Evolutionary conservation across 2,888 invertebrate genomes (phyloP), one percentile per base, ranked within the genome.

Genomic region (Acleris literana): DNA sequence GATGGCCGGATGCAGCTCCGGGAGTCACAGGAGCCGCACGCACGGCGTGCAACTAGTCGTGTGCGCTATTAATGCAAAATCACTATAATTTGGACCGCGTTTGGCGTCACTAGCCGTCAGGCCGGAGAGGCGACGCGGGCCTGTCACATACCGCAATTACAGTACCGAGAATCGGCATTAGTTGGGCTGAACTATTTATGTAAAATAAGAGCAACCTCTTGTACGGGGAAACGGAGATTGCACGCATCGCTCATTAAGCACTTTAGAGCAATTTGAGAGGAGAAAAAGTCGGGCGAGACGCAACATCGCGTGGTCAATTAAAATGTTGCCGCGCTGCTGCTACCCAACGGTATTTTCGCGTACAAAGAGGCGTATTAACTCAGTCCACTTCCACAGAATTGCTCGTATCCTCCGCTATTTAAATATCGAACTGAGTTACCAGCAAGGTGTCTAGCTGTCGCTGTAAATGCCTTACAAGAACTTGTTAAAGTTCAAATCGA

Each of bases 211-310:
- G 84, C 87, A 77, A 85, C 82, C 82, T 86, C 86, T 81, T 81
- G 87, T 92, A 92, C 90, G 89, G 89, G 90, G 92, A 92, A 92
- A 90, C 89, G 84, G 81, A 88, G 85, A 91, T 90, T 86, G 92
- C 92, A 92, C 92, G 92, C 92, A 92, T 91, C 91, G 82, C 91
- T 91, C 90, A 92, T 92, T 92, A 92, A 92, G 92, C 89, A 92
- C 92, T 92, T 92, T 89, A 90, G 88, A 91, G 90, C 90, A 92
- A 92, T 92, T 92, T 92, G 90, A 86, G 85, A 78, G 80, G 81
- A 90, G 90, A 92, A 92, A 92, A 92, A 92, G 88, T 91, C 81
- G 86, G 83, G 77, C 87, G 85, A 87, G 87, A 80, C 83, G 78
- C 81, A 85, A 81, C 88, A 91, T 92, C 90, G 92, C 92, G 92